Evolutionary conservation across 2,113 vertebrate species (phyloP).

Genomic region (Baryphthengus martii): DNA sequence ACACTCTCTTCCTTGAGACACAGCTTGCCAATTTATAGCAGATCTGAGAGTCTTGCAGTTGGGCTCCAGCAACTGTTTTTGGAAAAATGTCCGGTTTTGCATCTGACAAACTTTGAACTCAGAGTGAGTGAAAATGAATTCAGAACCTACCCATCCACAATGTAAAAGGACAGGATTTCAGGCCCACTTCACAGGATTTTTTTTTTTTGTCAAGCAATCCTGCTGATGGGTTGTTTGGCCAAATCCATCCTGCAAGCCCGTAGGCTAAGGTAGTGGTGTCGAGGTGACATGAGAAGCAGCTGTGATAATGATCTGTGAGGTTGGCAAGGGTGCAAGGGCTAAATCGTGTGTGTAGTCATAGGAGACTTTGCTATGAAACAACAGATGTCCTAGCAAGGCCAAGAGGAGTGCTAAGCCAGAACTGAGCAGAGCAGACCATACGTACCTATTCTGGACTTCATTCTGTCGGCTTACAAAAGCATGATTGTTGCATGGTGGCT

Average conservation of each 20-base stretch:
- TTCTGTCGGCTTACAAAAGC: not conserved
- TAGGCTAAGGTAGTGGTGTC: not conserved
- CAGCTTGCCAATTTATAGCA: not conserved
- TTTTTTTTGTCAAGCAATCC: not conserved
- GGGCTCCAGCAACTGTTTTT: not conserved
- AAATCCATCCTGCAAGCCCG: not conserved
- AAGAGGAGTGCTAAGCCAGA: not conserved
- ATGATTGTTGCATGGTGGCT: not conserved
- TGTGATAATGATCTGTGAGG: not conserved
- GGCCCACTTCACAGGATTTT: not conserved
- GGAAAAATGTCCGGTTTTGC: not conserved
- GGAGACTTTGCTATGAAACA: not conserved
- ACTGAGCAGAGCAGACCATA: not conserved
- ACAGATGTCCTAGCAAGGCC: not conserved
- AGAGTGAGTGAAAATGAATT: not conserved
- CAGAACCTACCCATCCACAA: not conserved
- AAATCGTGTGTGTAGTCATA: not conserved
- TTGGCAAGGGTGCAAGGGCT: not conserved
- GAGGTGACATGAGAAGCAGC: not conserved
- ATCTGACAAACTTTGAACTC: not conserved
- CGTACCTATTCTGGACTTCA: fast-evolving
- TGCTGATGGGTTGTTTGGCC: not conserved
- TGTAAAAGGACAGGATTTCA: not conserved
- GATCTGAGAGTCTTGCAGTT: not conserved
- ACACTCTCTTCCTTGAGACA: not conserved